These are phyloP conservation scores for Peromyscus leucopus DNA, from an alignment of 2,113 vertebrate genomes.

Conservation along the genomic window DNA sequence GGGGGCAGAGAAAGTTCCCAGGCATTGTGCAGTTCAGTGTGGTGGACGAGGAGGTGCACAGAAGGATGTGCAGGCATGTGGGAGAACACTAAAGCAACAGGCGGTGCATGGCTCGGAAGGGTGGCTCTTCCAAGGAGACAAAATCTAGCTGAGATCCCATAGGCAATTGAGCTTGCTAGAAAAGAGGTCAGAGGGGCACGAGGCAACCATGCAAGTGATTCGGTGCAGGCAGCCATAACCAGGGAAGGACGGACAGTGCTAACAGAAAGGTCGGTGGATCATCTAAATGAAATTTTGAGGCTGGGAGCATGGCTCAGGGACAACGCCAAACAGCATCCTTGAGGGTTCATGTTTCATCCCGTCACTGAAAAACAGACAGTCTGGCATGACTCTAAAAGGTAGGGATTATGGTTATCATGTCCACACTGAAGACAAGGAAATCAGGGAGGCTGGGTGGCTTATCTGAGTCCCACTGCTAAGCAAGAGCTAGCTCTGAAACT, in stretches of 20 bases:
- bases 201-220: rapidly evolving
- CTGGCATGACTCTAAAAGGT: neutral
- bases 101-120: neutral
- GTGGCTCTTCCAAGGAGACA: neutral
- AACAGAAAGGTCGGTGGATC: neutral
- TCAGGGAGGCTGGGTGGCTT: neutral
- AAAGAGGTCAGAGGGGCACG: neutral
- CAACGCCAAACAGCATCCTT: neutral
- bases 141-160: neutral
- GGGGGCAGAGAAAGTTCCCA: neutral
- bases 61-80: neutral
- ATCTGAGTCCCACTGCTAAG: neutral
- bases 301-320: neutral
- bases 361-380: neutral
- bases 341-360: neutral
- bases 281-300: neutral
- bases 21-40: neutral
- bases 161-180: neutral
- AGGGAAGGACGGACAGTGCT: neutral
- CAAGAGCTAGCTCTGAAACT: neutral
- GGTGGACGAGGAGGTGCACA: neutral
- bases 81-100: neutral
- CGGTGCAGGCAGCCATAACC: neutral
- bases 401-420: neutral
- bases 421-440: neutral